These are phyloP conservation scores for mouse (Mus musculus) DNA, from an alignment of 2,113 vertebrate genomes.

Conservation along the genomic window GRCm39 chr14:3448001-3448500, in stretches of 20 bases:
- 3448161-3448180: not conserved
- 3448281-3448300: not conserved
- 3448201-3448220: too few species aligned
- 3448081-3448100: conserved; percentile 73
- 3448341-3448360: not conserved
- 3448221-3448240: not conserved
- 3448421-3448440: not conserved
- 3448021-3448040: conserved; percentile 90
- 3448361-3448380: not conserved
- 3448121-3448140: conserved; percentile 79
- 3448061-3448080: conserved; percentile 87
- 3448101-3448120: conserved; percentile 75
- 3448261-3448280: not conserved
- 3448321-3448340: not conserved
- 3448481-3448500: not conserved
- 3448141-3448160: conserved; percentile 32
- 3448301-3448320: not conserved
- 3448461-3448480: too few species aligned
- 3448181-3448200: not conserved
- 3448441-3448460: not conserved
- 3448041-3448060: conserved; percentile 91
- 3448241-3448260: too few species aligned
- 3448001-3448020: conserved; percentile 91
- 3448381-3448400: not conserved
- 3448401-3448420: not conserved